phyloP scores from a whole-genome alignment of 2,888 invertebrate species.

The Rhaphigaster nebulosa region DNA sequence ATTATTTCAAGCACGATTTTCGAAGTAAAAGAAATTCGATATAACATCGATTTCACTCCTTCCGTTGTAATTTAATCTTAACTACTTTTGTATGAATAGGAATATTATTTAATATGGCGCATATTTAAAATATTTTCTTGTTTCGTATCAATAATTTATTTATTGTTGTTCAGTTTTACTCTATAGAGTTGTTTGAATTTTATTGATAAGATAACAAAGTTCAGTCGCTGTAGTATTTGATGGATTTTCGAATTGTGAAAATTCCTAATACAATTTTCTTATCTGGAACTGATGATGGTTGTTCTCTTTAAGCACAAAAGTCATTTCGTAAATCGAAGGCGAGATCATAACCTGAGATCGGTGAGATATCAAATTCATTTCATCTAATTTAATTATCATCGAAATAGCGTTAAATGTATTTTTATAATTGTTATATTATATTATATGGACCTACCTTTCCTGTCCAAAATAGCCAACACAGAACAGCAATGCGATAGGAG shows the following conservation, averaged over 20 bases:
- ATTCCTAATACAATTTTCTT: background rate
- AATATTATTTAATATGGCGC: background rate
- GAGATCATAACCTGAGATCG: background rate
- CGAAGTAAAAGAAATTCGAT: background rate
- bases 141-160: background rate
- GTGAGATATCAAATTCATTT: background rate
- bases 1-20: background rate
- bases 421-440: background rate
- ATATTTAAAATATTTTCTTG: background rate
- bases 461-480: constrained; percentile 63
- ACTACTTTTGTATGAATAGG: background rate
- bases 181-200: background rate
- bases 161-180: background rate
- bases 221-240: background rate
- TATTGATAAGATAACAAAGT: background rate
- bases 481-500: constrained; percentile 64
- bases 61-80: background rate
- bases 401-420: background rate
- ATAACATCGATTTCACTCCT: background rate
- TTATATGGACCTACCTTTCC: constrained; percentile 60
- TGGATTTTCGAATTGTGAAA: background rate
- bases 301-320: background rate
- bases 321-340: background rate
- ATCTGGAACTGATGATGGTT: background rate
- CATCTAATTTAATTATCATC: background rate